Conservation (phyloP, 2,113 vertebrate genomes). For the Elanoides forficatus region DNA sequence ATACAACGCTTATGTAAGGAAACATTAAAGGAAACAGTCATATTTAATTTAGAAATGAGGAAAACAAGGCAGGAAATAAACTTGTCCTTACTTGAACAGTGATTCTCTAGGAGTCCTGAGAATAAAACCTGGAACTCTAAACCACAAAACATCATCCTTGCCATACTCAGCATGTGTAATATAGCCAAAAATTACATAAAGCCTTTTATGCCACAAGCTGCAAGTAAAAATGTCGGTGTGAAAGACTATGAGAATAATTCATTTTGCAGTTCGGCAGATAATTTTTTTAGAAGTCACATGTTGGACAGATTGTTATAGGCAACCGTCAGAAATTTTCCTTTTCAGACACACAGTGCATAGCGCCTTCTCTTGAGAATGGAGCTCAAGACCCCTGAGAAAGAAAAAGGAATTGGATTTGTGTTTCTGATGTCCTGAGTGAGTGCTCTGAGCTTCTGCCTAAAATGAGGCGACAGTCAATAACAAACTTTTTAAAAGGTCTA, state of each 20-base stretch:
- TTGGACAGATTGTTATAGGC: background rate
- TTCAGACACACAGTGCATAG: background rate
- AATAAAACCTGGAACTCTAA: slow-evolving; percentile 9
- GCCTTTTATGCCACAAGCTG: slow-evolving; percentile 8
- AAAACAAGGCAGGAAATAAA: slow-evolving; percentile 25
- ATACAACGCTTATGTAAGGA: background rate
- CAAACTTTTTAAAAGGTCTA: background rate
- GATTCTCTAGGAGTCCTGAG: background rate
- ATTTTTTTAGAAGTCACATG: slow-evolving; percentile 4
- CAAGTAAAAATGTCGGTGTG: slow-evolving; percentile 4
- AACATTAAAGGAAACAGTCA: background rate
- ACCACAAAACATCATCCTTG: slow-evolving; percentile 28
- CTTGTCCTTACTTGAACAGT: background rate
- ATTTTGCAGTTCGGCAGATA: slow-evolving; percentile 35
- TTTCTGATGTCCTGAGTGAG: background rate
- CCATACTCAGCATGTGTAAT: slow-evolving; percentile 4
- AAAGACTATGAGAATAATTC: slow-evolving; percentile 23
- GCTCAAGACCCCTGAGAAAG: background rate
- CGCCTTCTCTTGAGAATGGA: background rate
- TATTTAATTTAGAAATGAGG: background rate
- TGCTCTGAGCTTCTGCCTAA: background rate
- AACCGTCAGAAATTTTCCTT: background rate
- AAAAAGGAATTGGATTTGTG: background rate
- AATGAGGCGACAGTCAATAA: background rate
- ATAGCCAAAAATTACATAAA: slow-evolving; percentile 41